These are phyloP conservation scores for Caenorhabditis sp. DNA, from an alignment of 2,888 invertebrate species.

Conservation along the genomic window DNA sequence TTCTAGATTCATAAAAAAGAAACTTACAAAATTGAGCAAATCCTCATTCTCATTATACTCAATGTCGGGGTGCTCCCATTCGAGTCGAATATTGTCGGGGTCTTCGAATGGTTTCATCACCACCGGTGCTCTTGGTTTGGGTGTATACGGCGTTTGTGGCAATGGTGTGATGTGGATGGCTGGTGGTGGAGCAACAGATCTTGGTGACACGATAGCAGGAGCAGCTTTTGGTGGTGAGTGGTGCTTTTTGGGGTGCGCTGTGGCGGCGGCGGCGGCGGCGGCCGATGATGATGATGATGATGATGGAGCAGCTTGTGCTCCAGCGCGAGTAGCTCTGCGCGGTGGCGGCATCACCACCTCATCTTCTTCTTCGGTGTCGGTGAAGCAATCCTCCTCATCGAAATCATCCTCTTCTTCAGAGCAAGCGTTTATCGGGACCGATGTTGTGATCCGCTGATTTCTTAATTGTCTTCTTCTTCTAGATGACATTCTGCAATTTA, in stretches of 20 bases:
- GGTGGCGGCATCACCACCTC: no score
- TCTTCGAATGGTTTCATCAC: not conserved
- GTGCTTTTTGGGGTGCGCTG: no score
- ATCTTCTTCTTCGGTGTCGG: not conserved
- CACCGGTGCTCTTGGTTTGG: not conserved
- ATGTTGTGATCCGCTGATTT: not conserved
- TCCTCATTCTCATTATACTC: not conserved
- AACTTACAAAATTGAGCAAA: not conserved
- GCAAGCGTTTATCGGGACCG: not conserved
- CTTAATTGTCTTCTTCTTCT: not conserved
- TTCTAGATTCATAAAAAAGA: no score
- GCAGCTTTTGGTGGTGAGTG: no score
- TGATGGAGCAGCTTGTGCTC: no score
- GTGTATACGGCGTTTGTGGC: not conserved
- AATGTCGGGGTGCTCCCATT: not conserved
- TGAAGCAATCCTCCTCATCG: not conserved
- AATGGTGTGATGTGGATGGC: not conserved
- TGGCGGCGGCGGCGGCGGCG: no score
- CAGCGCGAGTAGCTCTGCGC: no score
- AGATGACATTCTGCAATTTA: no score
- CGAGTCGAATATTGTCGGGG: not conserved
- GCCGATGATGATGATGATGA: no score
- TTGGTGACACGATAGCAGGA: no score
- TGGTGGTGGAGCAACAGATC: no score
- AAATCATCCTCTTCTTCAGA: not conserved